Conservation (phyloP, 2,888 invertebrate species). For the Amiota communis region DNA sequence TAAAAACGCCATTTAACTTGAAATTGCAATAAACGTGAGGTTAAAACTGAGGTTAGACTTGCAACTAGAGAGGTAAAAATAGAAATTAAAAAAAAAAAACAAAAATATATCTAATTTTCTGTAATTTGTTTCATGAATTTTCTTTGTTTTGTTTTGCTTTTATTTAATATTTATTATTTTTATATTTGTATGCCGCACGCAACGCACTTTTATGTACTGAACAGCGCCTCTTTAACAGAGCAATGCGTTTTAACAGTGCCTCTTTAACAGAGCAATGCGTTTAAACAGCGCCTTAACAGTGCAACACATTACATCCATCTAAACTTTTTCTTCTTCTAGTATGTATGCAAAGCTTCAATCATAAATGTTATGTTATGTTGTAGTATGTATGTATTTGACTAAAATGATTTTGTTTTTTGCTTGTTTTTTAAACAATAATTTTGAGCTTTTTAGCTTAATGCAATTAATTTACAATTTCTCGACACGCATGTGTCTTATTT, state of each 20-base stretch:
- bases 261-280: neutral
- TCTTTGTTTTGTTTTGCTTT: too few species aligned
- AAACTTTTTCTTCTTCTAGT: too few species aligned
- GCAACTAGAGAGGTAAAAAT: constrained; percentile 12
- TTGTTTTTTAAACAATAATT: neutral
- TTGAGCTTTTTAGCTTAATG: too few species aligned
- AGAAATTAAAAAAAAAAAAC: neutral
- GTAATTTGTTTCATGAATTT: constrained; percentile 4
- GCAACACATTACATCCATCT: too few species aligned
- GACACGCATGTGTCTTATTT: too few species aligned
- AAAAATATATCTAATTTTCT: constrained; percentile 16
- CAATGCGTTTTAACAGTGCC: neutral
- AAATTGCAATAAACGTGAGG: constrained; percentile 2
- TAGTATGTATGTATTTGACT: neutral
- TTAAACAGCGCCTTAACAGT: neutral
- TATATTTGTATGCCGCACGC: neutral
- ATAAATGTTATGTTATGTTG: neutral
- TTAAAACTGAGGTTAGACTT: constrained; percentile 27
- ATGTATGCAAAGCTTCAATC: neutral
- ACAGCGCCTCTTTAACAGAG: neutral
- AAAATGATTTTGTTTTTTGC: constrained; percentile 5
- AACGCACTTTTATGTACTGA: neutral
- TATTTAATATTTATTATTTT: too few species aligned
- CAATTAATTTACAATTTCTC: too few species aligned
- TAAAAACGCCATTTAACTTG: neutral